Base-by-base conservation (phyloP, 2,797 vertebrate genomes). In the Varecia variegata region DNA sequence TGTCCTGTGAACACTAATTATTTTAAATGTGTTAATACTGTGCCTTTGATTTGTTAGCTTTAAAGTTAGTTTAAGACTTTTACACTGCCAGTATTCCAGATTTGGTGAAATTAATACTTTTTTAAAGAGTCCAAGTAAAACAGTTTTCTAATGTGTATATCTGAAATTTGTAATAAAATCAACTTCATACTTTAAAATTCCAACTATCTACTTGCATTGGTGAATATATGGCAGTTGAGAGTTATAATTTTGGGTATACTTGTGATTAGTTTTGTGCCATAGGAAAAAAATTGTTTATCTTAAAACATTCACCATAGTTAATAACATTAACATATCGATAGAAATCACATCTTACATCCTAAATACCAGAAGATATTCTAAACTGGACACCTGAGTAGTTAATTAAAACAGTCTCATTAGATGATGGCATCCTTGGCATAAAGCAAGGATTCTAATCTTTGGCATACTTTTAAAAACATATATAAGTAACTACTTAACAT, bases 21-120 rank as follows among this genome's bases (percentile, higher is more conserved):
- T 93, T 97, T 97, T 96, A 82, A 95, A 76, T 95, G 21, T 94
- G 91, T 97, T 96, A 92, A 97, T 92, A 90, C 73, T 92, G 96
- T 98, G 97, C 96, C 98, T 98, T 97, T 97, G 73, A 95, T 97
- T 97, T 96, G 56, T 97, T 97, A 96, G 84, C 92, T 94, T 96
- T 97, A 95, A 91, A 86, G 38, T 98, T 98, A 96, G 84, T 96
- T 96, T 90, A 95, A 92, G 68, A 97, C 71, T 96, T 96, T 97
- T 95, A 97, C 94, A 98, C 96, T 97, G 95, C 93, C 96, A 96
- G 68, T 97, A 96, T 97, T 96, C 93, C 89, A 97, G 88, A 96
- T 96, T 95, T 97, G 96, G 67, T 96, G 84, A 97, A 95, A 96
- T 89, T 96, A 97, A 95, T 96, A 97, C 96, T 97, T 98, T 98